Evolutionary conservation across 2,888 invertebrate genomes (phyloP).

Genomic region (Panopea generosa): DNA sequence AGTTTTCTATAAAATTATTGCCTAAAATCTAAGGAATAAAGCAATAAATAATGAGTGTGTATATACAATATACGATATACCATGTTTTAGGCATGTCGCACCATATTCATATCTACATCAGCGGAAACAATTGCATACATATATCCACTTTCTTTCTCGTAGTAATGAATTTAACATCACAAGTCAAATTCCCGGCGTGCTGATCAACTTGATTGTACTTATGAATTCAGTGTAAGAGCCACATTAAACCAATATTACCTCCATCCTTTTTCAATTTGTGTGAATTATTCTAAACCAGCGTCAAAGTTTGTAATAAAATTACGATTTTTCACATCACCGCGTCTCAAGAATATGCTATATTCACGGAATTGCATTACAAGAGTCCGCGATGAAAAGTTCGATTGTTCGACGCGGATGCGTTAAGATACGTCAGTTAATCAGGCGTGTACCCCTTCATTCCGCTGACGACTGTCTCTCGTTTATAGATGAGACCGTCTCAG

Average conservation of each 20-base stretch:
- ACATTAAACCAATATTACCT: conserved; percentile 59
- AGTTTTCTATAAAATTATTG: no score
- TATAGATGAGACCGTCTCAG: neutral
- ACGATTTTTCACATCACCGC: conserved; percentile 55
- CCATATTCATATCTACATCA: no score
- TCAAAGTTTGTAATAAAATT: conserved; percentile 65
- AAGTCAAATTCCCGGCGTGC: conserved; percentile 27
- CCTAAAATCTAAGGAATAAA: no score
- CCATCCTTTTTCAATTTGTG: conserved; percentile 61
- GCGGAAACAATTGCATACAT: no score
- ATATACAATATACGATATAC: no score
- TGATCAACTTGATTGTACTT: conserved; percentile 44
- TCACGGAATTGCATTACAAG: conserved; percentile 54
- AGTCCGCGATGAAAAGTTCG: conserved; percentile 41
- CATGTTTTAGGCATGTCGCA: no score
- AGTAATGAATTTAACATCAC: neutral
- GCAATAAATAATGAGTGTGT: no score
- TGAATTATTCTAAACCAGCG: conserved; percentile 60
- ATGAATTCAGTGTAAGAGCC: conserved; percentile 19
- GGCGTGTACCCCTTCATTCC: conserved; percentile 40
- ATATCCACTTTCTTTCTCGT: no score
- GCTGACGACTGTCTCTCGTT: neutral
- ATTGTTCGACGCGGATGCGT: conserved; percentile 52
- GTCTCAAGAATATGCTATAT: conserved; percentile 54
- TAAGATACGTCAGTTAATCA: conserved; percentile 56